Conservation (phyloP, 2,797 vertebrate genomes). For the Sebastes hubbsi region DNA sequence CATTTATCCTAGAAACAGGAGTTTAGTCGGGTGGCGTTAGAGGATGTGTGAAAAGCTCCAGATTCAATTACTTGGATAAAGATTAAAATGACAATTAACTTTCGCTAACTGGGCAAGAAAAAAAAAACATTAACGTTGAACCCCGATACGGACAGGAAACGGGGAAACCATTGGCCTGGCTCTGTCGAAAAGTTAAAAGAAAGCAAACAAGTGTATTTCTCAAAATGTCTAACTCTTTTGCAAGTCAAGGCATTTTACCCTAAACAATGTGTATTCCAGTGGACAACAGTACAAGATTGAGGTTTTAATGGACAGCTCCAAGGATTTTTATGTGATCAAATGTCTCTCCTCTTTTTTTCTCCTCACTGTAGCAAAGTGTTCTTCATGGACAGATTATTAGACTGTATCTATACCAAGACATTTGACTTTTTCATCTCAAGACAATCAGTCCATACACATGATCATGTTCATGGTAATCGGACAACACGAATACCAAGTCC, state of each 20-base stretch:
- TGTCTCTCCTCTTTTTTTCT: background rate
- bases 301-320: background rate
- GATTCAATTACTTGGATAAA: too few relatives aligned
- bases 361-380: background rate
- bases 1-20: too few relatives aligned
- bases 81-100: too few relatives aligned
- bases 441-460: background rate
- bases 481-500: background rate
- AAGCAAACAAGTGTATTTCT: background rate
- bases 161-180: background rate
- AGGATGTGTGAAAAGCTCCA: too few relatives aligned
- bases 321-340: background rate
- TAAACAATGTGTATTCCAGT: background rate
- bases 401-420: background rate
- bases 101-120: rapidly evolving
- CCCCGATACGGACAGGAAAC: rapidly evolving
- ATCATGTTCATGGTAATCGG: background rate
- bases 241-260: background rate
- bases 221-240: background rate
- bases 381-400: background rate
- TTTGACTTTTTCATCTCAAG: background rate
- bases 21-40: too few relatives aligned
- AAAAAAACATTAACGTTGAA: too few relatives aligned
- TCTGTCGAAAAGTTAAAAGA: background rate
- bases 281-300: background rate